phyloP scores from a whole-genome alignment of 2,888 invertebrate species.

The Drosophila fulvimacula region DNA sequence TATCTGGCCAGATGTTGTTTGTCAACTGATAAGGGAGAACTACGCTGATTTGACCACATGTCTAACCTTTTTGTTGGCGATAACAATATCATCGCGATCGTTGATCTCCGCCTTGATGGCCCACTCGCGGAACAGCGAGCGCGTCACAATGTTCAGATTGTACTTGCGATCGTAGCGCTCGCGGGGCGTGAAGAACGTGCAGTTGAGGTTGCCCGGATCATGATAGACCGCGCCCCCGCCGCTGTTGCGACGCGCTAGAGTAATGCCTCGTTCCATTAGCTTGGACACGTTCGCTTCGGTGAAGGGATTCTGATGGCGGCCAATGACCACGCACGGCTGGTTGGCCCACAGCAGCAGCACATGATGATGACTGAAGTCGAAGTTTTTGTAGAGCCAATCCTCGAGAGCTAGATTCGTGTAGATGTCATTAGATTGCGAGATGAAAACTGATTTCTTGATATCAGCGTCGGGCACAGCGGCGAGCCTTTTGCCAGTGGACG shows the following conservation, averaged over 20 bases:
- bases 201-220: constrained; percentile 96
- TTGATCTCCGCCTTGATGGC: constrained; percentile 91
- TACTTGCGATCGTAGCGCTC: constrained; percentile 93
- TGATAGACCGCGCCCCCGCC: constrained; percentile 99
- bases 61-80: constrained; percentile 88
- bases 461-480: constrained; percentile 83
- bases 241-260: constrained; percentile 94
- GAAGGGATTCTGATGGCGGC: constrained; percentile 99
- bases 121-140: constrained; percentile 93
- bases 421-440: constrained; percentile 96
- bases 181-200: constrained; percentile 95
- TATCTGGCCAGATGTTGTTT: constrained; percentile 18
- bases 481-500: constrained; percentile 19
- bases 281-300: constrained; percentile 92
- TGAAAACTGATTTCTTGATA: constrained; percentile 93
- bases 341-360: constrained; percentile 97
- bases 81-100: constrained; percentile 93
- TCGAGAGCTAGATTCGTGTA: constrained; percentile 97
- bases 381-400: constrained; percentile 97
- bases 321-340: constrained; percentile 97
- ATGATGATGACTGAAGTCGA: constrained; percentile 92
- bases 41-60: constrained; percentile 3
- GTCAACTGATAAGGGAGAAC: constrained; percentile 6
- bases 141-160: constrained; percentile 94
- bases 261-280: constrained; percentile 88